Conservation (phyloP, 92 coral and sea anemone species). For the Nematostella vectensis region DNA sequence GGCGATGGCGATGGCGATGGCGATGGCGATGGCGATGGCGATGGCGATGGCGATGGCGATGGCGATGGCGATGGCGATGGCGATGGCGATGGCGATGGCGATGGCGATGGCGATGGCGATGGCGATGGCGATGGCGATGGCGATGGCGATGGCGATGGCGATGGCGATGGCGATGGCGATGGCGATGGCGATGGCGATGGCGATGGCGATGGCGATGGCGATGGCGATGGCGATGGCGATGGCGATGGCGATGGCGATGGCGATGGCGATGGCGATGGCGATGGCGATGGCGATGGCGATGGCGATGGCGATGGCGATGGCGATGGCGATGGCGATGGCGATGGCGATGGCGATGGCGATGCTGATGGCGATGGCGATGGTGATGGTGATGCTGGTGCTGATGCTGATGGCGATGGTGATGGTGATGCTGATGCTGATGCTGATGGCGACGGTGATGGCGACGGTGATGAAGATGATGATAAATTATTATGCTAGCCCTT, state of each 20-base stretch:
- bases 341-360: background rate
- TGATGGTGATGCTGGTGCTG: slow-evolving; percentile 2
- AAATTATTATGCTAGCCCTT: too few relatives aligned
- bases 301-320: background rate
- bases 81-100: background rate
- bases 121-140: background rate
- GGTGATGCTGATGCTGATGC: background rate
- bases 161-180: background rate
- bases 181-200: background rate
- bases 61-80: background rate
- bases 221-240: background rate
- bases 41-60: background rate
- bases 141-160: background rate
- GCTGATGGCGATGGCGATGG: background rate
- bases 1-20: background rate
- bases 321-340: background rate
- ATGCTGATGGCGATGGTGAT: background rate
- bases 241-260: background rate
- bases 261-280: background rate
- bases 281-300: background rate
- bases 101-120: background rate
- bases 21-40: background rate
- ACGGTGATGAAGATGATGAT: slow-evolving; percentile 3
- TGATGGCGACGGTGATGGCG: background rate
- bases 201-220: background rate